Percentiles rank a stretch among this genome's conserved stretches.
Evolutionary conservation across 1,140 invertebrate species (phyloP).

Genomic region (Bombus difficillimus): DNA sequence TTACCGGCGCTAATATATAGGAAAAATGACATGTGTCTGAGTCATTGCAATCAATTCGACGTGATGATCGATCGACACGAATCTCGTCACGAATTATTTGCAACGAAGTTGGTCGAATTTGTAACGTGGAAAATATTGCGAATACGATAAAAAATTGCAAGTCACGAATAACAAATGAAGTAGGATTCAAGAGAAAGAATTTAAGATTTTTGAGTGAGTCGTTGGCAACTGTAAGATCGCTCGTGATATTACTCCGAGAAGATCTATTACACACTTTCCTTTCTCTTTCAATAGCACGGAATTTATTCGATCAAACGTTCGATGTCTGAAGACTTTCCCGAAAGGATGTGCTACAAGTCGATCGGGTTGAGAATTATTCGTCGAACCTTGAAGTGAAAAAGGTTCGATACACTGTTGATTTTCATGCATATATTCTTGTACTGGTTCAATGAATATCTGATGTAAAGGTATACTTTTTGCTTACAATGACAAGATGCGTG

Average conservation of each 20-base stretch:
- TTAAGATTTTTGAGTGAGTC: not conserved
- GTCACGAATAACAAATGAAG: too few relatives aligned
- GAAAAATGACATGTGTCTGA: not conserved
- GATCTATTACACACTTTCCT: not conserved
- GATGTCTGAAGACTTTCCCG: not conserved
- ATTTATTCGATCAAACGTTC: not conserved
- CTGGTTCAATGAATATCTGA: conserved; percentile 24
- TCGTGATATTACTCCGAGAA: not conserved
- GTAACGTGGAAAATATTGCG: not conserved
- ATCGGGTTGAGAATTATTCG: not conserved
- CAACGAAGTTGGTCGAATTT: too few relatives aligned
- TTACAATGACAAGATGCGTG: not conserved
- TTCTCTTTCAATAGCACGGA: not conserved
- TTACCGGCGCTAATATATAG: not conserved
- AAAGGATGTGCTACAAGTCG: not conserved
- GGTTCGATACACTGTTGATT: not conserved
- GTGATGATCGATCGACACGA: not conserved
- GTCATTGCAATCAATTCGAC: too few relatives aligned
- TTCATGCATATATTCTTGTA: not conserved
- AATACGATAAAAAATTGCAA: not conserved
- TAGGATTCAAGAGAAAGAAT: not conserved
- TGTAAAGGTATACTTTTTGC: not conserved
- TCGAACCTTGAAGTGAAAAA: not conserved
- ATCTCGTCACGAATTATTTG: too few relatives aligned
- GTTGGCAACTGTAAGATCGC: not conserved